Evolutionary conservation across 2,888 invertebrate genomes (phyloP), one percentile per base, ranked within the genome.

Genomic region (Plemyria rubiginata): DNA sequence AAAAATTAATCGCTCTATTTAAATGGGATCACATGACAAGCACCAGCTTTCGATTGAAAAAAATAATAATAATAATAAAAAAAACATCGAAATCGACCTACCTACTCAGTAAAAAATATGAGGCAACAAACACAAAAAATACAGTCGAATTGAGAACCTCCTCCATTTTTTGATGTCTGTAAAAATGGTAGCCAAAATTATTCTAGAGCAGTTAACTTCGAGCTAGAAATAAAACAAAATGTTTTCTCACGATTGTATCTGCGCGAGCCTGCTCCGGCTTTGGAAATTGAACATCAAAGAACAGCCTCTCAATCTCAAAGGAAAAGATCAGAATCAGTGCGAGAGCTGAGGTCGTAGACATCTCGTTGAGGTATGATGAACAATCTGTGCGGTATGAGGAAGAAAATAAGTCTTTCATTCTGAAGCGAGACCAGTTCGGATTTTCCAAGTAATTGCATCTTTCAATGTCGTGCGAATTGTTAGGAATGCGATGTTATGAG

Each of bases 361-460:
- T 58, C 49, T 50, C n/a, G 52, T 52, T 56, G 46, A 46, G 13
- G 51, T 46, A 48, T 52, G 54, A 52, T 48, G 54, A 48, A 54
- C 58, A 54, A 56, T 45, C 43, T 40, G 29, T 11, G 43, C 49
- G 32, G 64, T 54, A 64, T 64, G 64, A 64, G 64, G 64, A 64
- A 64, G 64, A 64, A 62, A 59, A 56, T 50, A 49, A 54, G 49
- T 52, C 8, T 48, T 36, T 62, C 38, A 49, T 36, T 41, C 12
- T 53, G 55, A 53, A 56, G 56, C 49, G 60, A 48, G 60, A 60
- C 60, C 50, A 49, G 49, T 49, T 60, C 38, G 28, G 56, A 64
- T 64, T 64, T 64, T 60, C 60, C 56, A 55, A 54, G 54, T 55
- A 60, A 64, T 64, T 53, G 55, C 46, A 22, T 32, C 53, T 28